These are phyloP conservation scores for Lagopus leucura DNA, from an alignment of 2,113 vertebrate genomes.

Conservation along the genomic window DNA sequence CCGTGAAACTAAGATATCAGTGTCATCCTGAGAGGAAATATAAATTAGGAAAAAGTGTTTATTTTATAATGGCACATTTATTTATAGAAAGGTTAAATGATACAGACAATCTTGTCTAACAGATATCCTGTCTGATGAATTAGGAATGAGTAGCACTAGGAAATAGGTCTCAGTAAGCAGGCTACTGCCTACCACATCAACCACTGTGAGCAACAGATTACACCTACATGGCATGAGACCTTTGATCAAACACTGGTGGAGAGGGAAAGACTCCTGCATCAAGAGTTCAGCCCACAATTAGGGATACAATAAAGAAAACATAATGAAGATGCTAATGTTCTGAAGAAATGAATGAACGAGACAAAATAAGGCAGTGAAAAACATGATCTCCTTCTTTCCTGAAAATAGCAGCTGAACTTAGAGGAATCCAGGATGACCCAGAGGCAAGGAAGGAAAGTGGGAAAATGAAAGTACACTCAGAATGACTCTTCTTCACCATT, in stretches of 20 bases:
- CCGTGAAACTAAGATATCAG: neutral
- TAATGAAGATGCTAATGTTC: neutral
- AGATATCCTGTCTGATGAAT: neutral
- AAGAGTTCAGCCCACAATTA: neutral
- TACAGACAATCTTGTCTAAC: neutral
- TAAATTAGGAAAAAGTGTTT: neutral
- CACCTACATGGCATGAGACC: rapidly evolving
- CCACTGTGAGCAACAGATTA: neutral
- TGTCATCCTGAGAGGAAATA: neutral
- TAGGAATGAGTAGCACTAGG: neutral
- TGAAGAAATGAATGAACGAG: neutral
- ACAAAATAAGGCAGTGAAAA: neutral
- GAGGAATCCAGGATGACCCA: neutral
- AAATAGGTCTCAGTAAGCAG: neutral
- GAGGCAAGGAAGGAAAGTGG: neutral
- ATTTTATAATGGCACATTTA: neutral
- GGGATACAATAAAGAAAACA: neutral
- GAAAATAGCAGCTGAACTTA: neutral
- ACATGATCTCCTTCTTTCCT: neutral
- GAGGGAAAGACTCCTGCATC: neutral
- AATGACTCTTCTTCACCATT: neutral
- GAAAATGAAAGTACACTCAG: neutral
- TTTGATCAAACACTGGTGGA: neutral
- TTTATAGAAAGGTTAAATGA: neutral
- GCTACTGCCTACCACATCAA: neutral